Conservation (phyloP, 2,113 vertebrate species). For the Tetraodon nigroviridis region DNA sequence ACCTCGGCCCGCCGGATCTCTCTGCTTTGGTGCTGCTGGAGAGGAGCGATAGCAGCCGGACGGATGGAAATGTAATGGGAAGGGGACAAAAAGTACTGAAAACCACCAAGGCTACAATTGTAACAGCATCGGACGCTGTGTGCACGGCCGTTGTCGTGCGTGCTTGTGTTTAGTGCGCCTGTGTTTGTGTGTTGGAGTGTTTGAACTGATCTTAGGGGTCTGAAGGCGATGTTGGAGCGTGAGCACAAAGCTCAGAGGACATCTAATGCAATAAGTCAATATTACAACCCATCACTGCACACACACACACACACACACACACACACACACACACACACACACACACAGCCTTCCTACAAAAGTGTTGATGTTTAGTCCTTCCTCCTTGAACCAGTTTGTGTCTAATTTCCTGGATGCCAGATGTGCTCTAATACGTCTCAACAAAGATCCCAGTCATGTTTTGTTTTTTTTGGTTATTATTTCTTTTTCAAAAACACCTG, state of each 20-base stretch:
- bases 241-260: constrained; percentile 57
- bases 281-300: constrained; percentile 50
- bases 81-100: constrained; percentile 17
- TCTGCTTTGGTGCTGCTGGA: constrained; percentile 8
- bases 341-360: constrained; percentile 35
- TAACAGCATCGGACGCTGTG: constrained; percentile 29
- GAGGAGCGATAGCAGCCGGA: constrained; percentile 5
- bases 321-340: constrained; percentile 32
- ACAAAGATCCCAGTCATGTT: background rate
- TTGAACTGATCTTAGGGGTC: constrained; percentile 54
- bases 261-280: constrained; percentile 67
- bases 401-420: background rate
- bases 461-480: too few relatives aligned
- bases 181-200: constrained; percentile 13
- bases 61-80: constrained; percentile 16
- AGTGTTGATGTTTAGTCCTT: constrained; percentile 16
- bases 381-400: constrained; percentile 6
- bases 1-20: constrained; percentile 40
- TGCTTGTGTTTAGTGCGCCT: constrained; percentile 12
- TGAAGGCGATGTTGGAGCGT: constrained; percentile 50
- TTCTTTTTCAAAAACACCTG: constrained; percentile 12
- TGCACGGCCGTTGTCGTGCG: constrained; percentile 6
- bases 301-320: constrained; percentile 26
- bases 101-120: constrained; percentile 32
- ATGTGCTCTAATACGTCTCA: background rate